Base-by-base conservation (phyloP, 2,888 invertebrate species). In the Platypus cylindrus region DNA sequence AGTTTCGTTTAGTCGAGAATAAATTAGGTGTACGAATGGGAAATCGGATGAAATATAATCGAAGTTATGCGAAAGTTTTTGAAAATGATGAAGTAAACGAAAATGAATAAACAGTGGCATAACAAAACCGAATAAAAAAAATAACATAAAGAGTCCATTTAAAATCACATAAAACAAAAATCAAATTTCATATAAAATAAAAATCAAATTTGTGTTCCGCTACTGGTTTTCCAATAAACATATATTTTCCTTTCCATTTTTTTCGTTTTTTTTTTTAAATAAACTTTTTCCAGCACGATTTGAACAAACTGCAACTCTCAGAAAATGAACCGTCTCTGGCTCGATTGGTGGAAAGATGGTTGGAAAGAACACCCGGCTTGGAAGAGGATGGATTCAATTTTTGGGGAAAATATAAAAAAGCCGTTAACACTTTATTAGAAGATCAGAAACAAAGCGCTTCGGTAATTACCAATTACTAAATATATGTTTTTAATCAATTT, bases 1-100 rank as follows among this genome's bases (percentile, higher is more conserved):
- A 98, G 61, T 98, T 98, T 61, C 76, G 98, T 11, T 66, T 98
- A 13, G 64, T 98, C 36, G 98, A 98, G 64, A 98, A 97, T 58
- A 97, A 95, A 64, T 56, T 84, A 43, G 84, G 84, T 1, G 65
- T 84, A 1, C 74, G 75, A 35, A 73, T 83, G 59, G 89, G 90
- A 34, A 73, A 86, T 45, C 75, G 97, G 2, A 87, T 93, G 1
- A 83, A 86, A 54, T 95, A 94, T 63, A 94, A 93, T 59, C 89
- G 91, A 58, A 81, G 81, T 51, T 97, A 97, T 62, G 73, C 78
- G 39, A 73, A 76, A 11, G 90, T 86, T 1, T 94, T 93, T 49
- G 82, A 83, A 4, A 72, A 76, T 24, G 81, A 87, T 38, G 66
- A 65, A 44, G 59, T 60, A 45, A 43, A 31, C n/a, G n/a, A 64